Conservation (phyloP, 2,888 invertebrate genomes). For the Dryococelus australis region DNA sequence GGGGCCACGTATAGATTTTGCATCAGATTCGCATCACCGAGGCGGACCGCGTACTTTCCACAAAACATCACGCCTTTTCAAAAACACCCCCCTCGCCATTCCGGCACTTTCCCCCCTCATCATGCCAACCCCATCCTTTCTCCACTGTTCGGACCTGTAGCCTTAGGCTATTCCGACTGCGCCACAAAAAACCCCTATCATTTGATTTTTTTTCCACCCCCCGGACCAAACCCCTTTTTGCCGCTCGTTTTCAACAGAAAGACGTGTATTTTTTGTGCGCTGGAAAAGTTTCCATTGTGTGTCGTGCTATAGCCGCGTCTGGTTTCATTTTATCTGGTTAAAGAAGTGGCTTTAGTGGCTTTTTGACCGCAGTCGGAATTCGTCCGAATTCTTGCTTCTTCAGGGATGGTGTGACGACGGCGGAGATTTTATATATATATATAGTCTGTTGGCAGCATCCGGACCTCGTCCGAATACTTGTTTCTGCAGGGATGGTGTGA, state of each 20-base stretch:
- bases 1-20: neutral
- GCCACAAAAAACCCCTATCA: neutral
- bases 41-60: neutral
- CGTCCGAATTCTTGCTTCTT: too few species aligned
- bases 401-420: too few species aligned
- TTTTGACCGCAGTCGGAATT: too few species aligned
- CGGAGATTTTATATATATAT: too few species aligned
- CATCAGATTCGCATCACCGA: constrained; percentile 8
- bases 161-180: constrained; percentile 6
- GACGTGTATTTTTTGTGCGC: neutral
- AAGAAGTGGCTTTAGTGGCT: neutral
- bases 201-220: neutral
- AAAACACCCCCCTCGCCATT: too few species aligned
- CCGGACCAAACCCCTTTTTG: neutral
- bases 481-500: too few species aligned
- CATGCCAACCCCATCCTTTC: neutral
- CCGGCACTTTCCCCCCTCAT: neutral
- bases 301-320: neutral
- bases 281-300: neutral
- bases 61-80: neutral
- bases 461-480: too few species aligned
- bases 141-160: neutral
- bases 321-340: neutral
- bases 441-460: too few species aligned
- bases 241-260: neutral